These are phyloP conservation scores for Anguilla marmorata DNA, from an alignment of 2,797 vertebrate genomes.

Conservation along the genomic window DNA sequence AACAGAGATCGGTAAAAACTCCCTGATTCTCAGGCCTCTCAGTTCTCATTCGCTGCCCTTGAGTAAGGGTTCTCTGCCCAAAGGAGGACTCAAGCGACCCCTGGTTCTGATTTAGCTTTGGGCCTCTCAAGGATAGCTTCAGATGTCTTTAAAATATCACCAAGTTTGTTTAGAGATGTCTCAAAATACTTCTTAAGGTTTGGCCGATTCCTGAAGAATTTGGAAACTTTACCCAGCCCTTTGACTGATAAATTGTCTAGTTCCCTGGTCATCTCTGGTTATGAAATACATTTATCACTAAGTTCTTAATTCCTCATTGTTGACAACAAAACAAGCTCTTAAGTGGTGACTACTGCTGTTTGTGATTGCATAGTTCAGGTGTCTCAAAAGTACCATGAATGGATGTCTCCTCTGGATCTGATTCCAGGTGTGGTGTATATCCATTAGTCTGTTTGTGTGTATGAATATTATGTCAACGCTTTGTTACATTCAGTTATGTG, in stretches of 20 bases:
- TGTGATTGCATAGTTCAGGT: slow-evolving; percentile 67
- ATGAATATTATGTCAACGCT: not conserved
- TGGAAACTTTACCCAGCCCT: slow-evolving; percentile 47
- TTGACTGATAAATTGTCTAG: slow-evolving; percentile 62
- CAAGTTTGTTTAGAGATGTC: slow-evolving; percentile 1
- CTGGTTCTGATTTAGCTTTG: slow-evolving; percentile 11
- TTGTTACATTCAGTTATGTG: not conserved
- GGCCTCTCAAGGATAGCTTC: not conserved
- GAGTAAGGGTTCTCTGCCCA: not conserved
- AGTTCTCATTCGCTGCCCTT: not conserved
- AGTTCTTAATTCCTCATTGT: slow-evolving; percentile 63
- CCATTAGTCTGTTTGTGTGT: slow-evolving; percentile 57
- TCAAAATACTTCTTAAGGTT: slow-evolving; percentile 41
- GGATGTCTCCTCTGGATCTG: not conserved
- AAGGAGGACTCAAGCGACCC: slow-evolving; percentile 43
- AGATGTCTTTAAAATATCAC: slow-evolving; percentile 1
- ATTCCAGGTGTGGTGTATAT: not conserved
- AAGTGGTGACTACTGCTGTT: slow-evolving; percentile 58
- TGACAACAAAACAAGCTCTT: slow-evolving; percentile 54
- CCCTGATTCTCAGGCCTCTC: not conserved
- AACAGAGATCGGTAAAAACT: slow-evolving; percentile 2
- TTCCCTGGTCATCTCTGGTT: slow-evolving; percentile 65
- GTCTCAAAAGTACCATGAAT: not conserved
- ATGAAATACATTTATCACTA: slow-evolving; percentile 69
- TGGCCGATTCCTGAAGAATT: slow-evolving; percentile 57